Conservation (phyloP, 30 jellyfish, hydroid and myxozoan species). For the Catostylus mosaicus region DNA sequence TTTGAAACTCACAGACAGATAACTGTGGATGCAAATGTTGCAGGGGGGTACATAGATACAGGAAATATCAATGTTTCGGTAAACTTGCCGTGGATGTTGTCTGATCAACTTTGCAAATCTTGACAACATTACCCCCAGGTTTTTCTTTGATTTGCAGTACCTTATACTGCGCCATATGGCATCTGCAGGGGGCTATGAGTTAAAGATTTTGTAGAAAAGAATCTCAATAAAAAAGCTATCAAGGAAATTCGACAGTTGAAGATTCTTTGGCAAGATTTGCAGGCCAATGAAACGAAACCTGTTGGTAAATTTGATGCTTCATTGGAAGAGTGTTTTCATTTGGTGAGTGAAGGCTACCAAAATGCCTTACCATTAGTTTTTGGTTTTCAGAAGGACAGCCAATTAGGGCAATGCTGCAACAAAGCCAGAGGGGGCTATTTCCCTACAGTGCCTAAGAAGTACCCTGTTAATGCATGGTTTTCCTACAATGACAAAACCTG, state of each 20-base stretch:
- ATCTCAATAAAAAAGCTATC: not conserved
- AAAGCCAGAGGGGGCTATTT: constrained; percentile 66
- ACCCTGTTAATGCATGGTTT: constrained; percentile 64
- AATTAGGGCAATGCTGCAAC: constrained; percentile 46
- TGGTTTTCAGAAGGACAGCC: constrained; percentile 35
- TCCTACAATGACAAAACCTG: constrained; percentile 55
- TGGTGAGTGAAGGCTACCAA: constrained; percentile 21
- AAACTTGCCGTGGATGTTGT: too few relatives aligned
- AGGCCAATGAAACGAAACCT: constrained; percentile 29
- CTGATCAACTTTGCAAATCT: too few relatives aligned
- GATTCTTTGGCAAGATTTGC: constrained; percentile 19
- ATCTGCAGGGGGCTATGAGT: too few relatives aligned
- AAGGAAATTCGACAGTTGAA: not conserved
- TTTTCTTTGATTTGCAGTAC: too few relatives aligned
- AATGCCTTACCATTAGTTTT: constrained; percentile 40
- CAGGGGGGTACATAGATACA: too few relatives aligned
- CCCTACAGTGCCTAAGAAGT: constrained; percentile 18
- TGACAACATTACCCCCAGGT: too few relatives aligned
- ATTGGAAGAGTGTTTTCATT: constrained; percentile 50
- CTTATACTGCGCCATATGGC: too few relatives aligned
- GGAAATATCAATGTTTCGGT: too few relatives aligned
- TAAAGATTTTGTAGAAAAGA: not conserved
- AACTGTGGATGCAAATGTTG: too few relatives aligned
- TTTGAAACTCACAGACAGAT: too few relatives aligned
- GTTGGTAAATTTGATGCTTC: constrained; percentile 33